Evolutionary conservation across 2,113 vertebrate genomes (phyloP), one percentile per base, ranked within the genome.

Genomic region (Glaucomys volans): DNA sequence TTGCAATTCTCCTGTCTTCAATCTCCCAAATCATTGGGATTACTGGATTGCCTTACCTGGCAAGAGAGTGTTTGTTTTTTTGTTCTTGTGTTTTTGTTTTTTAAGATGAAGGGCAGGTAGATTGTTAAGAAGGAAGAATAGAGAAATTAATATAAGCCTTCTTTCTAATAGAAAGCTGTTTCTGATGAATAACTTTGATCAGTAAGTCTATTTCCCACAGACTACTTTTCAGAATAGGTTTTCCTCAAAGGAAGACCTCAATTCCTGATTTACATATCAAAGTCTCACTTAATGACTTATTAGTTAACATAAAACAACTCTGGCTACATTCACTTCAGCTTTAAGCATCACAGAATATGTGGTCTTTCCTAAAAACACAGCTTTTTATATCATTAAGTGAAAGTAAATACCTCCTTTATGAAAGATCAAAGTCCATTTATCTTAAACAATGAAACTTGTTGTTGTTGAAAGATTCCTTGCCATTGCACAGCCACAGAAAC

Each of bases 401-500:
- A 92, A 81, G 17, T 72, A 52, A 71, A 40, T 50, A 64, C 4
- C 17, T 47, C 47, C 11, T 54, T 10, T 26, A 18, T 83, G 57
- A 64, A 79, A 74, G 20, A 97, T 8, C 67, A 86, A 91, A 96
- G 76, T 26, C 50, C 54, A 13, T 66, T 13, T 35, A 59, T 40
- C 24, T 64, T 93, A 88, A 81, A n/a, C 44, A 93, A 42, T 92
- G 32, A 86, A 95, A 66, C 8, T 10, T 28, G 26, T 67, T 69
- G 22, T 69, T 94, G 6, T 85, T 77, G 42, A 83, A 90, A 44
- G 66, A 93, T 44, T 87, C 52, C 50, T 80, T 94, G 32, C 57
- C 57, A 22, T 80, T 80, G 26, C 32, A 26, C 24, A 87, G 17
- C 91, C 54, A 83, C 42, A 82, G n/a, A 91, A 80, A 89, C 50